These are phyloP conservation scores for Diplodus puntazzo DNA, from an alignment of 2,797 vertebrate genomes.

Conservation along the genomic window DNA sequence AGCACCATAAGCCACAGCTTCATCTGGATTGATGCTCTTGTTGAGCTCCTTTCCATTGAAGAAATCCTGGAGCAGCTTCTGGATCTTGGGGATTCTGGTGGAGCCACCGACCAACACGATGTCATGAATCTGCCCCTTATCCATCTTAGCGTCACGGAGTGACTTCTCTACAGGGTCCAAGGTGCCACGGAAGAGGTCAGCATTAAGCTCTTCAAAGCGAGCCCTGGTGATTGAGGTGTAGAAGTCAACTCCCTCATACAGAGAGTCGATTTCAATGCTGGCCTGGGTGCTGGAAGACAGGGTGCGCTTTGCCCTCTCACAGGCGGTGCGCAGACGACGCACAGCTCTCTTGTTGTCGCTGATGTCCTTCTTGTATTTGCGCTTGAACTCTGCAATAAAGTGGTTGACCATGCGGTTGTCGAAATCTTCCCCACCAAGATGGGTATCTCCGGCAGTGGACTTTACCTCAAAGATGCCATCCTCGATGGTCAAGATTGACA, in stretches of 20 bases:
- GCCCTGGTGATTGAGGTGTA: conserved; percentile 93
- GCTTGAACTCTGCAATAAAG: conserved; percentile 91
- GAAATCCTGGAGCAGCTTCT: conserved; percentile 90
- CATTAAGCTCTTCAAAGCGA: conserved; percentile 86
- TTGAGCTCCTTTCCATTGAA: conserved; percentile 92
- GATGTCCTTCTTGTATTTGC: conserved; percentile 92
- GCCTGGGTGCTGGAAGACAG: conserved; percentile 89
- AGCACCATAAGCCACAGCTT: conserved; percentile 91
- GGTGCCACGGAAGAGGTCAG: conserved; percentile 89
- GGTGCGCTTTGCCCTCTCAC: conserved; percentile 88
- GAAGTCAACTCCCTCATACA: conserved; percentile 91
- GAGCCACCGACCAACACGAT: conserved; percentile 92
- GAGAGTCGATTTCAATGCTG: conserved; percentile 89
- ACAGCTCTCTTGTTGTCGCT: conserved; percentile 91
- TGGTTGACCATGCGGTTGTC: conserved; percentile 92
- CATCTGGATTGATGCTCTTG: conserved; percentile 92
- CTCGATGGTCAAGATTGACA: conserved; percentile 92
- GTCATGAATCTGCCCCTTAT: conserved; percentile 90
- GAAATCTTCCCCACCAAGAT: conserved; percentile 91
- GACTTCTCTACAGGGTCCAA: conserved; percentile 91
- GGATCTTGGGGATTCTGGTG: conserved; percentile 92
- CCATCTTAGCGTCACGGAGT: conserved; percentile 67
- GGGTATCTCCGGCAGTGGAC: conserved; percentile 90
- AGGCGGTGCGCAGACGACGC: conserved; percentile 88
- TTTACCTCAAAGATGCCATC: conserved; percentile 93